Base-by-base conservation (phyloP, 2,113 vertebrate species). In the Protobothrops flavoviridis region DNA sequence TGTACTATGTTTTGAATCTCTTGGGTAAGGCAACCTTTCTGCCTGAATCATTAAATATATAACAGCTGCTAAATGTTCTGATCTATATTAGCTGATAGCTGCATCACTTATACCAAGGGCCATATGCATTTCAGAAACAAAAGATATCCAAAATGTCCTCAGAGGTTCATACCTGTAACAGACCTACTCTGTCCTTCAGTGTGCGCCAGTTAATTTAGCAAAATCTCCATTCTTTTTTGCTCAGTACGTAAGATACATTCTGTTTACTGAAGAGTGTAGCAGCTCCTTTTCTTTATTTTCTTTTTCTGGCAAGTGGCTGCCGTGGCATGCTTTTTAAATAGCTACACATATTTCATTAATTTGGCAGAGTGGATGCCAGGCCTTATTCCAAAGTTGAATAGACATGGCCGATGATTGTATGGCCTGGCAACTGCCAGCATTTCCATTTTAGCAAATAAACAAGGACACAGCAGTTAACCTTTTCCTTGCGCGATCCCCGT, bases 1-100 rank as follows among this genome's bases (percentile, higher is more conserved):
- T 96, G 94, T 95, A 95, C 93, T 93, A 96, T 95, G 91, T 86
- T 85, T 91, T 96, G 92, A 29, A 94, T 92, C 91, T 93, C 95
- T 57, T 33, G 85, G 88, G 55, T 93, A 95, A 91, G 93, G 94
- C 90, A 90, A 15, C 92, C 48, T 59, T 87, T 94, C 95, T 20
- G 39, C 39, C 74, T 92, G 87, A 53, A 88, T 90, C 94, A 94
- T 94, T 94, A 95, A 96, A 93, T 96, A 93, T 94, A 95, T 95
- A 90, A 29, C 87, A 96, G 90, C 33, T 88, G 81, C 89, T 92
- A 90, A 95, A 93, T 92, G 93, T 55, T 0, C 3, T 90, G 61
- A 21, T 90, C 90, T 87, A 53, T 29, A 93, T 39, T 87, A 93
- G 61, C 5, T 3, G 24, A 74, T 50, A 87, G 64, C 74, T 93